Evolutionary conservation across 2,113 vertebrate genomes (phyloP).

Genomic region (Lonchura striata): DNA sequence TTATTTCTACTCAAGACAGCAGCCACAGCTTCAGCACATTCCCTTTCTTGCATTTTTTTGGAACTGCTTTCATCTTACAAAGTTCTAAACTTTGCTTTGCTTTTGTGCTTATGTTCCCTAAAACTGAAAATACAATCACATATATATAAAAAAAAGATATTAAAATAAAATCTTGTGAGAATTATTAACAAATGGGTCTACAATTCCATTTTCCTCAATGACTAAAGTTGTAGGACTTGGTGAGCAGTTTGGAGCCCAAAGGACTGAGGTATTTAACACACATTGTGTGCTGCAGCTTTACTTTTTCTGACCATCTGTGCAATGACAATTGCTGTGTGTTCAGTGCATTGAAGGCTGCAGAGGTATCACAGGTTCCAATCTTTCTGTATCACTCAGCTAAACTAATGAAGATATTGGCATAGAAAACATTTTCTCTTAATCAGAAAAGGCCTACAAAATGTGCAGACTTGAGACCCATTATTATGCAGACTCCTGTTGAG

Average conservation of each 20-base stretch:
- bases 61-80: background rate
- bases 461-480: background rate
- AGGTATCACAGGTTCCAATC: background rate
- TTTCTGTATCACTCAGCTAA: background rate
- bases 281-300: background rate
- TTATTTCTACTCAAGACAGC: slow-evolving; percentile 11
- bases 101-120: background rate
- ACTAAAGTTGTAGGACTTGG: background rate
- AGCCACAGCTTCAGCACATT: background rate
- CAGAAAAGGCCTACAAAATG: background rate
- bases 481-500: background rate
- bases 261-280: background rate
- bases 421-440: background rate
- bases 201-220: background rate
- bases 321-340: background rate
- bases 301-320: background rate
- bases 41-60: background rate
- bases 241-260: background rate
- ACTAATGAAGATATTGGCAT: background rate
- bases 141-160: background rate
- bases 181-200: background rate
- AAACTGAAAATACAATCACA: background rate
- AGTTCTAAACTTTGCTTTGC: background rate
- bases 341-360: background rate
- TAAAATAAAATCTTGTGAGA: background rate